A percentile compares a stretch with the other conserved stretches of the same genome.
phyloP scores from a whole-genome alignment of 2,888 invertebrate genomes.

The Dioctria linearis region DNA sequence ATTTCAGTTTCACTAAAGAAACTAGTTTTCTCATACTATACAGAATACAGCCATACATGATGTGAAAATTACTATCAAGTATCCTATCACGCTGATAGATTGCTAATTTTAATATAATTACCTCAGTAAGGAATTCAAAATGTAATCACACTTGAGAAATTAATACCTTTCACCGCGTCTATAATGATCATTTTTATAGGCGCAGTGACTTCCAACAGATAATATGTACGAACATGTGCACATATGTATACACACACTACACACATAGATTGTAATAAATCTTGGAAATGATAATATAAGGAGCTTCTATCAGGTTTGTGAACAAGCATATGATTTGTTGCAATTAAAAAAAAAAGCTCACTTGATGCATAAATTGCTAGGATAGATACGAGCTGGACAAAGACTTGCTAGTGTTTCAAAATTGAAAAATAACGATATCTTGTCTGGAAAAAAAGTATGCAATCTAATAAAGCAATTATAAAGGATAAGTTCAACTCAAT shows the following conservation, averaged over 20 bases:
- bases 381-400: not conserved
- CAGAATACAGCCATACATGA: no score
- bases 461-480: not conserved
- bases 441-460: not conserved
- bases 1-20: slow-evolving; percentile 20
- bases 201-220: not conserved
- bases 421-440: not conserved
- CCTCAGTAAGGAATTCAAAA: slow-evolving; percentile 25
- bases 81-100: slow-evolving; percentile 12
- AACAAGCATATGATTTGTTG: not conserved
- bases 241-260: no score
- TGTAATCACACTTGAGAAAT: slow-evolving; percentile 14
- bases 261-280: slow-evolving; percentile 17
- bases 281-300: slow-evolving; percentile 7
- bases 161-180: slow-evolving; percentile 26
- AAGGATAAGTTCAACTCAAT: no score
- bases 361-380: not conserved
- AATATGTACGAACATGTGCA: no score
- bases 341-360: slow-evolving; percentile 7
- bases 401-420: no score
- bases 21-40: slow-evolving; percentile 1
- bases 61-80: not conserved
- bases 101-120: slow-evolving; percentile 40
- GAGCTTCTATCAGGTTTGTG: not conserved
- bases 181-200: not conserved